A percentile compares a stretch with the other conserved stretches of the same genome.
Evolutionary conservation across 2,113 vertebrate species (phyloP).

Genomic region (Echinops telfairi): DNA sequence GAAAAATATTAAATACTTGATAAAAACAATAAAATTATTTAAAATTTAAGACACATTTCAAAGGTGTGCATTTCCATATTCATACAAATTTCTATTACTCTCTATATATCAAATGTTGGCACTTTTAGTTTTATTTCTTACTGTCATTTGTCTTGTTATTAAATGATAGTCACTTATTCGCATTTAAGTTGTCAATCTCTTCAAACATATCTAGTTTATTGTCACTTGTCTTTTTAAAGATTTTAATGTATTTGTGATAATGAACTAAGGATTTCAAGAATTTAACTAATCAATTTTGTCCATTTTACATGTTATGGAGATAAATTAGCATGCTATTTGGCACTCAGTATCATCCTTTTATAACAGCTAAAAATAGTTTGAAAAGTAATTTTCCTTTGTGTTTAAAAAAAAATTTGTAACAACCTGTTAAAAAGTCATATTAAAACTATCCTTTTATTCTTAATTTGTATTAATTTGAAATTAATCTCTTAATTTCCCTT

Average conservation of each 20-base stretch:
- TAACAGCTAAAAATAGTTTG: constrained; percentile 13
- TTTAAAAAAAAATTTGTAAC: not conserved
- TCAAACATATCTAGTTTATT: constrained; percentile 70
- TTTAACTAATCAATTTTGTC: constrained; percentile 65
- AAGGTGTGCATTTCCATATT: not conserved
- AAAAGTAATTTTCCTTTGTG: constrained; percentile 67
- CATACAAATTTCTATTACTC: not conserved
- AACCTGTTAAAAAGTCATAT: constrained; percentile 65
- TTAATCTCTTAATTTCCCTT: constrained; percentile 79
- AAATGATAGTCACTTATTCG: constrained; percentile 57
- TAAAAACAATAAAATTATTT: no score
- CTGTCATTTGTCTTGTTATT: constrained; percentile 46
- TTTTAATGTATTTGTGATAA: constrained; percentile 75
- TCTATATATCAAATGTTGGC: not conserved
- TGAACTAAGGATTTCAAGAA: constrained; percentile 76
- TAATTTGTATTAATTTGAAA: constrained; percentile 79
- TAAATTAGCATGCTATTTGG: constrained; percentile 65
- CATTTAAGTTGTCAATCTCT: constrained; percentile 72
- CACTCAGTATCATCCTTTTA: constrained; percentile 66
- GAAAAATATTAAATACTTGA: no score
- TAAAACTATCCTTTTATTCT: constrained; percentile 69
- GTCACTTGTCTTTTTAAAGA: constrained; percentile 63
- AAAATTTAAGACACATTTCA: not conserved
- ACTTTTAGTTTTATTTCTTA: constrained; percentile 55
- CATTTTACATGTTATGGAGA: constrained; percentile 70